These are phyloP conservation scores for Lichenostomus cassidix DNA, from an alignment of 2,113 vertebrate genomes.

Conservation along the genomic window DNA sequence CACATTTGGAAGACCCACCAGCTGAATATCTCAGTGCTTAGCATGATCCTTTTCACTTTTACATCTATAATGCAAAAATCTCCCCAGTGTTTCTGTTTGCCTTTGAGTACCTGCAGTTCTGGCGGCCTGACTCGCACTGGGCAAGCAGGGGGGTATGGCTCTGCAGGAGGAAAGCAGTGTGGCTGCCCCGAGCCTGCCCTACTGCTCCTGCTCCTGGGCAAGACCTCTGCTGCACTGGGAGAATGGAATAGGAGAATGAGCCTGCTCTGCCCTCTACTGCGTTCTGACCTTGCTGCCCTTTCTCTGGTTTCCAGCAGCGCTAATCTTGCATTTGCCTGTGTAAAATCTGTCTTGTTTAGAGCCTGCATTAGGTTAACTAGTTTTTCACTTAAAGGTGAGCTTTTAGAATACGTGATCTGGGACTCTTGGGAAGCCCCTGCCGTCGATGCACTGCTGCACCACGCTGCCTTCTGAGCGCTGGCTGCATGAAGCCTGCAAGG, in stretches of 20 bases:
- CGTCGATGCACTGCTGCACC: accelerated
- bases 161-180: background rate
- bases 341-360: background rate
- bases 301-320: background rate
- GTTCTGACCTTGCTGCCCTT: background rate
- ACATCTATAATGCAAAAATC: background rate
- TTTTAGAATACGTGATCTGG: background rate
- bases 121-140: accelerated
- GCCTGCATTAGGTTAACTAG: background rate
- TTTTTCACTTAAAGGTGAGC: background rate
- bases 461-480: background rate
- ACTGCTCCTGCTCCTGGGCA: accelerated
- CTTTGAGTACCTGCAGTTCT: background rate
- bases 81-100: background rate
- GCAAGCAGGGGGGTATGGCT: background rate
- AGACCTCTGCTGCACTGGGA: background rate
- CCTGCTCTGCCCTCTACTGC: accelerated
- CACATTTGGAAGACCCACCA: background rate
- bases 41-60: background rate
- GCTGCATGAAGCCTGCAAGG: background rate
- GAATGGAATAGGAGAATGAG: background rate
- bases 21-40: background rate
- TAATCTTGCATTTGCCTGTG: background rate
- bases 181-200: background rate
- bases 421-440: background rate